Evolutionary conservation across 2,888 invertebrate genomes (phyloP), one percentile per base, ranked within the genome.

Genomic region (Sussaba pulchella): DNA sequence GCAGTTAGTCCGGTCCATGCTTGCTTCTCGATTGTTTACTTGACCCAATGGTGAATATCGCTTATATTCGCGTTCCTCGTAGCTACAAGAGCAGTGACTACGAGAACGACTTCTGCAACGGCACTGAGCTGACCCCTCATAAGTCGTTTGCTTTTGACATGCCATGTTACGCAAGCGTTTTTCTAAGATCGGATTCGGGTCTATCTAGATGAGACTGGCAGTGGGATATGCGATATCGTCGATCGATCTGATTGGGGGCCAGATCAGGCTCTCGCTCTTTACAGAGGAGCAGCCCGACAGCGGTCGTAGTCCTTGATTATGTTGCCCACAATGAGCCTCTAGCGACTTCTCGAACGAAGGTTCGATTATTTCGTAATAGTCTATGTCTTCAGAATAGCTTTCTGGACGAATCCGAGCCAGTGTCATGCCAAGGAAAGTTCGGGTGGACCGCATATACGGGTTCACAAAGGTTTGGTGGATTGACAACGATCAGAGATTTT

Each of bases 141-240:
- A 80, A 63, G 85, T 89, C 10, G 85, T 86, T 14, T 87, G 88
- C 67, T 87, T 89, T n/a, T 91, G 89, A n/a, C 84, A 86, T 0
- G 88, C 86, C 72, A 85, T 85, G 31, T 90, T 88, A 8, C 84
- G 86, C 4, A 82, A 79, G 52, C 88, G 85, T 45, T 82, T 83
- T 45, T 89, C 89, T 43, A 90, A 85, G 12, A 86, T 82, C 10
- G 91, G 89, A 82, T 92, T 90, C 0, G 92, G 92, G 72, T 92
- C 90, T 50, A 91, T 91, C 84, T 91, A 92, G 21, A 92, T 83
- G 1, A 92, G 91, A 87, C 92, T 90, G 2, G 92, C 91, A 14
- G 92, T 92, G 6, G 91, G 90, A 84, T 91, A 92, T 1, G 90
- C 90, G 50, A 90, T 86, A 52, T 92, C 91, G 82, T 92, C 92